Evolutionary conservation across 2,888 invertebrate genomes (phyloP), one percentile per base, ranked within the genome.

Genomic region (Tridacna gigas): DNA sequence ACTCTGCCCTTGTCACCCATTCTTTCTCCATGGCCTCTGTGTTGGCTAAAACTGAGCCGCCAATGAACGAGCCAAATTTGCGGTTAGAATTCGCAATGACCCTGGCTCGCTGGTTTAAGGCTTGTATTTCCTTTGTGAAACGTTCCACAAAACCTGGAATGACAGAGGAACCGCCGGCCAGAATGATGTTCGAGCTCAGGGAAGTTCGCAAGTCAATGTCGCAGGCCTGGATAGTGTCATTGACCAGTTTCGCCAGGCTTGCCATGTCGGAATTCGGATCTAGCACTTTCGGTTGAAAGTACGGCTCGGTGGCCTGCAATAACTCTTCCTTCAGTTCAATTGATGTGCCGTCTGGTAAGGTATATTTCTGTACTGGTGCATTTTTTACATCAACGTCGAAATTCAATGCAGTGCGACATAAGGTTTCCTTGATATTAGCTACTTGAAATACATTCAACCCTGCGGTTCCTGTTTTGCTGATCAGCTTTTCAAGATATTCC

Each of bases 131-230:
- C 25, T 77, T 77, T 15, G 25, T 20, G 3, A 77, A 48, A 22
- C 77, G 77, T 22, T 77, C 77, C 15, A n/a, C 3, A 77, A 66
- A 77, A 11, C 77, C 77, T 0, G 77, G 28, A 47, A 77, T 67
- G n/a, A 77, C 15, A 0, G 77, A 77, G 0, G 77, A n/a, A 1
- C 77, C 77, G 13, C 77, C 77, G 0, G 48, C 25, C 5, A 67
- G 15, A 7, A 66, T 67, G 48, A 77, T 77, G 26, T 51, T 66
- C 26, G 48, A 51, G 22, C 13, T 18, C 15, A 77, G 67, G n/a
- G 13, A 28, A 9, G 65, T 4, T 25, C 77, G 77, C 4, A 48
- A 9, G 28, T 77, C 66, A 7, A 51, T 66, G 13, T 77, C 77
- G 28, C 77, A 77, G 15, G 45, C 63, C 47, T 48, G 18, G 4